A percentile compares a stretch with the other conserved stretches of the same genome.
phyloP scores from a whole-genome alignment of 2,888 invertebrate species.

The Drosophila pegasa region DNA sequence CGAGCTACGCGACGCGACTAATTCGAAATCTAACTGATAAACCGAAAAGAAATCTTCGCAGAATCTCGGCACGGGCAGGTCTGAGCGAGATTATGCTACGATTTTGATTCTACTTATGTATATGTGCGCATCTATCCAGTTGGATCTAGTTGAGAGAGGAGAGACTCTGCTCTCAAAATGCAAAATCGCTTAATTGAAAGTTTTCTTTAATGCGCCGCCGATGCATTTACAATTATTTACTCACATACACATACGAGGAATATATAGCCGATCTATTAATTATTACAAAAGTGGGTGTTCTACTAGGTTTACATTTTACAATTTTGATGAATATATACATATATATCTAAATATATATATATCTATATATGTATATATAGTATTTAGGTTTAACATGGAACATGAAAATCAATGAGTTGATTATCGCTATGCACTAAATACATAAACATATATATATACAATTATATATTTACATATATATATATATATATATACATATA shows the following conservation, averaged over 20 bases:
- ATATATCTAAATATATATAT: background rate
- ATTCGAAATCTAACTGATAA: conserved; percentile 55
- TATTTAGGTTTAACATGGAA: too few species aligned
- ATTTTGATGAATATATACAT: background rate
- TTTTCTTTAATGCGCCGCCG: conserved; percentile 31
- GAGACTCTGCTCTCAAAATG: conserved; percentile 56
- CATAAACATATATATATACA: conserved; percentile 10
- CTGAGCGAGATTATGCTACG: conserved; percentile 25
- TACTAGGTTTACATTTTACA: conserved; percentile 2
- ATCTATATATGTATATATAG: background rate
- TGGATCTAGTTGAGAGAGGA: conserved; percentile 35
- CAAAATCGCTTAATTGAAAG: conserved; percentile 65
- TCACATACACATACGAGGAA: background rate
- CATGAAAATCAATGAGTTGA: background rate
- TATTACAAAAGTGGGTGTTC: background rate
- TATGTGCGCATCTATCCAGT: conserved; percentile 16
- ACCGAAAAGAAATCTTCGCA: conserved; percentile 49
- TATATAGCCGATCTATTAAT: conserved; percentile 1
- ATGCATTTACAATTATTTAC: background rate
- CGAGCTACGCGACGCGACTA: conserved; percentile 54
- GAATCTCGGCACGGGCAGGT: background rate
- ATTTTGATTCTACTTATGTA: background rate
- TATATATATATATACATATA: conserved; percentile 12
- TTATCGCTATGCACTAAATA: background rate
- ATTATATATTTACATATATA: background rate